A percentile compares a stretch with the other conserved stretches of the same genome.
These are phyloP conservation scores for Oryzias javanicus DNA, from an alignment of 2,113 vertebrate genomes.

Conservation along the genomic window DNA sequence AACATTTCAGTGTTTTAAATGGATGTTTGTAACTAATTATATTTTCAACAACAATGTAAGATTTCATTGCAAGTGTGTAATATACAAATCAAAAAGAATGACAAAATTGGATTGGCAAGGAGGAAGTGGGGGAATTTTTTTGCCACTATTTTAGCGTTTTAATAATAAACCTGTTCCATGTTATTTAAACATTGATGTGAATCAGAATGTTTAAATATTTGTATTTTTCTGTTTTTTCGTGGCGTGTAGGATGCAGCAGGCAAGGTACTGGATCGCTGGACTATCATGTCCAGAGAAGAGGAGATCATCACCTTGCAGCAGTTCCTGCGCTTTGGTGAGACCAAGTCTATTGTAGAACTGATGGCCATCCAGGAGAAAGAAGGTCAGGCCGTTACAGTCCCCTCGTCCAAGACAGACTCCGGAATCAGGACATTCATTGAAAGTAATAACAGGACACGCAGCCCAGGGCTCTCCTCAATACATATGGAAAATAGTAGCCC, in stretches of 20 bases:
- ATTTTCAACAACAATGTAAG: too few relatives aligned
- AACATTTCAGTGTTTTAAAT: too few relatives aligned
- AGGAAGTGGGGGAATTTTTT: constrained; percentile 15
- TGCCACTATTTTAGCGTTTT: constrained; percentile 66
- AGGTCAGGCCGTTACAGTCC: constrained; percentile 96
- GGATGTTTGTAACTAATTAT: too few relatives aligned
- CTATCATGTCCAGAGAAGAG: constrained; percentile 99
- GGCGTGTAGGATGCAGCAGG: constrained; percentile 96
- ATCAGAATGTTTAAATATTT: constrained; percentile 88
- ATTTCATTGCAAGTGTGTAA: too few relatives aligned
- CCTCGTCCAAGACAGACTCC: constrained; percentile 96
- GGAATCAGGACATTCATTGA: constrained; percentile 99
- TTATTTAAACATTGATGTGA: constrained; percentile 74
- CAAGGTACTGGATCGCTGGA: constrained; percentile 99
- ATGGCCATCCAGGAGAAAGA: constrained; percentile 99
- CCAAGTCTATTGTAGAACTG: constrained; percentile 98
- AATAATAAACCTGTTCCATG: constrained; percentile 70
- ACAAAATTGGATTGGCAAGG: constrained; percentile 14
- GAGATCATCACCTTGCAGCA: constrained; percentile 99
- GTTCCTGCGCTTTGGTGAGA: constrained; percentile 98
- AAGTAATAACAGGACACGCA: constrained; percentile 97
- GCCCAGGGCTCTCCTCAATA: constrained; percentile 92
- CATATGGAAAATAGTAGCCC: constrained; percentile 97
- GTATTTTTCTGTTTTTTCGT: constrained; percentile 83
- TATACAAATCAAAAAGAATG: too few relatives aligned